A percentile compares a stretch with the other conserved stretches of the same genome.
These are phyloP conservation scores for Hybognathus amarus DNA, from an alignment of 2,797 vertebrate species.

Conservation along the genomic window DNA sequence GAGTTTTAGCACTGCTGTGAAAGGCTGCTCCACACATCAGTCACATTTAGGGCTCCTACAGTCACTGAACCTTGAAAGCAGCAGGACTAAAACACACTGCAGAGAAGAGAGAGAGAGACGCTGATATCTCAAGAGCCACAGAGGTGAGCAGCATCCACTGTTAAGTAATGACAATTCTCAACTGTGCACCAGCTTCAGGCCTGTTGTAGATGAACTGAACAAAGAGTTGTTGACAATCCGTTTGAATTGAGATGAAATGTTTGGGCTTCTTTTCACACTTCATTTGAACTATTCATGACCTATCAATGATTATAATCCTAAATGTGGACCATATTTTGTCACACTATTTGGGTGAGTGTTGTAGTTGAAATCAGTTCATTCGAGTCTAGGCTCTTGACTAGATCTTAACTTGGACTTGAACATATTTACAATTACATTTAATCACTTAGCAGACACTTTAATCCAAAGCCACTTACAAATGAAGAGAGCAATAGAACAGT, in stretches of 20 bases:
- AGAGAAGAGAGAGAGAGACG: conserved; percentile 13
- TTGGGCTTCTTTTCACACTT: neutral
- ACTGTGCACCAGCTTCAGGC: neutral
- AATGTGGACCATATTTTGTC: neutral
- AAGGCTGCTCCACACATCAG: conserved; percentile 47
- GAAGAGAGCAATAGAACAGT: no score
- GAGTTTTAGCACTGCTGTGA: conserved; percentile 24
- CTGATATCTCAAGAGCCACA: conserved; percentile 23
- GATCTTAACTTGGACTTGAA: neutral
- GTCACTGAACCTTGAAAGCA: conserved; percentile 37
- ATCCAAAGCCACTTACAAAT: no score
- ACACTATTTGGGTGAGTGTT: neutral
- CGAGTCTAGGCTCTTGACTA: neutral
- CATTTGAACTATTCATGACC: neutral
- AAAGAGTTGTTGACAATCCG: neutral
- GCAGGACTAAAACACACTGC: conserved; percentile 12
- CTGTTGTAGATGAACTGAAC: neutral
- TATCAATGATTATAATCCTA: neutral
- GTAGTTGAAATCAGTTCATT: neutral
- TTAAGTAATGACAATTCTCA: conserved; percentile 2
- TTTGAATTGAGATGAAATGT: neutral
- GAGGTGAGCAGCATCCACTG: conserved; percentile 4
- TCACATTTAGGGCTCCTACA: conserved; percentile 30
- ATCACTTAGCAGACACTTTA: no score
- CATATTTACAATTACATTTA: neutral